These are phyloP conservation scores for Tringa solitaria DNA, from an alignment of 2,113 vertebrate species.

Conservation along the genomic window DNA sequence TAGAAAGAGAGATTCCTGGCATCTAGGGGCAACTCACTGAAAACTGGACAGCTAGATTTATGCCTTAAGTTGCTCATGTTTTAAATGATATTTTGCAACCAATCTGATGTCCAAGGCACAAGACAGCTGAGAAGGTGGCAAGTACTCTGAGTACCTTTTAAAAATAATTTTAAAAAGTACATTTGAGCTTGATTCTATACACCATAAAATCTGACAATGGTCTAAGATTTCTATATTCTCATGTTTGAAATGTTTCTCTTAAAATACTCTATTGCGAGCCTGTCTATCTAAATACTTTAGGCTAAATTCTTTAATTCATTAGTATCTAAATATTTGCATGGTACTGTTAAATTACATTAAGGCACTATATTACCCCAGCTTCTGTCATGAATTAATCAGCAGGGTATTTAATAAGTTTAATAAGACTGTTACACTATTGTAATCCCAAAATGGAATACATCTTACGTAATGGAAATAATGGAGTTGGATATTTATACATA, in stretches of 20 bases:
- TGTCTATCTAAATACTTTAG: not conserved
- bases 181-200: not conserved
- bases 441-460: constrained; percentile 21
- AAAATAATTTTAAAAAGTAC: not conserved
- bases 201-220: not conserved
- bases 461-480: constrained; percentile 44
- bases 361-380: not conserved
- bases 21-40: not conserved
- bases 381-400: constrained; percentile 40
- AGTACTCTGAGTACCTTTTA: not conserved
- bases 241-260: not conserved
- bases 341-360: not conserved
- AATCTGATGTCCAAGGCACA: not conserved
- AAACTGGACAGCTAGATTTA: not conserved
- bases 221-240: not conserved
- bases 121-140: not conserved
- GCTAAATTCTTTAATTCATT: not conserved
- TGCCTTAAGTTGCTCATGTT: not conserved
- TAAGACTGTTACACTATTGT: not conserved
- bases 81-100: not conserved
- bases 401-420: not conserved
- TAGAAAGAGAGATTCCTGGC: not conserved
- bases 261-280: not conserved
- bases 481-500: constrained; percentile 56
- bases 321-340: not conserved